Evolutionary conservation across 2,888 invertebrate genomes (phyloP).

Genomic region (Scaptomyza caliginosa): DNA sequence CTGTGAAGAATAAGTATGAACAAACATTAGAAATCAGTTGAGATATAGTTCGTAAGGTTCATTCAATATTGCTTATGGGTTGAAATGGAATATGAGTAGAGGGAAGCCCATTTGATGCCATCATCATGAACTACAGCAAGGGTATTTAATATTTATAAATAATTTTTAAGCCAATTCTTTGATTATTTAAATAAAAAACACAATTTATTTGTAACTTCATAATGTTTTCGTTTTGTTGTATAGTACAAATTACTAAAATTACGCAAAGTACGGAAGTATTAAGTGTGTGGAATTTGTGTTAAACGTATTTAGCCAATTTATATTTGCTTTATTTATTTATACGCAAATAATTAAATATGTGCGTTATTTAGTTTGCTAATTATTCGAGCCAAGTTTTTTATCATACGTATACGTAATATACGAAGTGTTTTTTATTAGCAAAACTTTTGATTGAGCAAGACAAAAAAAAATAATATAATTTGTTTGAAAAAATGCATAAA

Average conservation of each 20-base stretch:
- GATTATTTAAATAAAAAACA: conserved; percentile 56
- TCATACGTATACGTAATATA: conserved; percentile 15
- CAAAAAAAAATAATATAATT: conserved; percentile 12
- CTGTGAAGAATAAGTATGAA: conserved; percentile 62
- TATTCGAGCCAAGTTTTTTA: conserved; percentile 48
- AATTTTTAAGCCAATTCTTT: conserved; percentile 10
- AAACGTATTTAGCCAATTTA: conserved; percentile 50
- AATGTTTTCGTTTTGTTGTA: conserved; percentile 32
- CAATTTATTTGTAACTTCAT: conserved; percentile 56
- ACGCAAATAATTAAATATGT: conserved; percentile 38
- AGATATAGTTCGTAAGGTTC: not conserved
- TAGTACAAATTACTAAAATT: conserved; percentile 66
- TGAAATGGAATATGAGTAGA: conserved; percentile 26
- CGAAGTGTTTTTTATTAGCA: conserved; percentile 19
- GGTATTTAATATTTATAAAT: not conserved
- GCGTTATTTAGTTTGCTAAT: conserved; percentile 32
- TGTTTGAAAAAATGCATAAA: conserved; percentile 61
- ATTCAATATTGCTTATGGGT: not conserved
- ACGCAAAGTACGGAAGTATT: conserved; percentile 46
- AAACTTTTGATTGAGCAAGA: conserved; percentile 4
- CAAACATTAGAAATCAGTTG: conserved; percentile 7
- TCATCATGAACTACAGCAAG: conserved; percentile 32
- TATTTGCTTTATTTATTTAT: conserved; percentile 26
- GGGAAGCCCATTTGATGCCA: conserved; percentile 9
- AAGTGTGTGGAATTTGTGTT: conserved; percentile 43